Base-by-base conservation (phyloP, 2,888 invertebrate genomes). In the Drosophila quinaria region DNA sequence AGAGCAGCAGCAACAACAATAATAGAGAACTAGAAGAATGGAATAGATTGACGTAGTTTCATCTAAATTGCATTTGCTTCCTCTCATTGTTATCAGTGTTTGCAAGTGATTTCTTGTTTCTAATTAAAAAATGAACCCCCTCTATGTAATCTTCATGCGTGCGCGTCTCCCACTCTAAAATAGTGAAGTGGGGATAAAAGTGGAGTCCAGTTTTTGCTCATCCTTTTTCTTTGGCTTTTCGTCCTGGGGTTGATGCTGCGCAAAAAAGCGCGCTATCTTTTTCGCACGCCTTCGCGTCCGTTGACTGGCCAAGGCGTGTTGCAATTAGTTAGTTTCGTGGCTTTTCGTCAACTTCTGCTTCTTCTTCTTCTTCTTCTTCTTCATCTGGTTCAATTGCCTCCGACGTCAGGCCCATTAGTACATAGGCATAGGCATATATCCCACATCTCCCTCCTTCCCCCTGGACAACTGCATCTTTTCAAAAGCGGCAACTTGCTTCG, bases 191-290 rank as follows among this genome's bases (percentile, higher is more conserved):
- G 19, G 25, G 22, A 10, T 17, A 22, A 49, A 35, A 39, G 10
- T 2, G 15, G 15, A 15, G 29, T 5, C 9, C 3, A 25, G 13
- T 37, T 22, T 58, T 22, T 11, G 25, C 25, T 6, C 44, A 22
- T 15, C 15, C 5, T 11, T 19, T 42, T 42, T 19, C 5, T 13
- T 17, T 17, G 2, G 17, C 37, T 15, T 19, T 15, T 17, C 4
- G 4, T 42, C 42, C 47, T 29, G 31, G 29, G 9, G 29, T 37
- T 25, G 65, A 31, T 46, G 67, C 55, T 85, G 78, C 84, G 78
- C 84, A 81, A 78, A 87, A 77, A 84, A 89, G 81, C 59, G 68
- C 80, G 87, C 87, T 78, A 84, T 86, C 89, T 89, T 89, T 87
- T 87, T 87, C 81, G 78, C 89, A 80, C 86, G 70, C 69, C 74